Evolutionary conservation across 1,140 invertebrate genomes (phyloP).

Genomic region (Atta cephalotes): DNA sequence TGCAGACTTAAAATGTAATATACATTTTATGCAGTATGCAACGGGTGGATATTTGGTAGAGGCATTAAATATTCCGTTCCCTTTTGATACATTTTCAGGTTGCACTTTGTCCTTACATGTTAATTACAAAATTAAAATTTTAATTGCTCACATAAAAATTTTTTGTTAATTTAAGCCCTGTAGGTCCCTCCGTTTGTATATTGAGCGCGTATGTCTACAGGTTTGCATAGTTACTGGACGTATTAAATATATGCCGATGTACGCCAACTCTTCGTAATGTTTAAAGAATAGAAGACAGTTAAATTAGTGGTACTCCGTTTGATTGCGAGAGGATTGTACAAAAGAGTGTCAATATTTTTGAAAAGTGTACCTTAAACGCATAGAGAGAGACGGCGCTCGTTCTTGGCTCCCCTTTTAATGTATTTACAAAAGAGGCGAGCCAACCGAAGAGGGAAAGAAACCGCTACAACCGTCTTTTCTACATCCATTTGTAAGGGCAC

Average conservation of each 20-base stretch:
- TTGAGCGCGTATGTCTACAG: not conserved
- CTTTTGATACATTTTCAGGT: slow-evolving; percentile 14
- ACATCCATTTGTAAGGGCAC: slow-evolving; percentile 70
- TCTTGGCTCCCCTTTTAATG: slow-evolving; percentile 60
- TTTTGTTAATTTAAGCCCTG: slow-evolving; percentile 12
- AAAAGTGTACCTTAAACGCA: slow-evolving; percentile 50
- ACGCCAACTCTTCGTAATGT: not conserved
- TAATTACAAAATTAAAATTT: slow-evolving; percentile 48
- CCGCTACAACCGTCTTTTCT: slow-evolving; percentile 75
- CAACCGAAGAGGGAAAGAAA: slow-evolving; percentile 68
- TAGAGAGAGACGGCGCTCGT: not conserved
- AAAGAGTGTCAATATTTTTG: slow-evolving; percentile 66
- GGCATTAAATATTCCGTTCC: slow-evolving; percentile 41
- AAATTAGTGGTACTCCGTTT: slow-evolving; percentile 25
- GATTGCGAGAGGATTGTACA: slow-evolving; percentile 32
- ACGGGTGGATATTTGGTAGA: slow-evolving; percentile 4
- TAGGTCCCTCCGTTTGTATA: not conserved
- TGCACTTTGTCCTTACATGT: slow-evolving; percentile 35
- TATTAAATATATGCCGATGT: slow-evolving; percentile 29
- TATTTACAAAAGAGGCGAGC: slow-evolving; percentile 72
- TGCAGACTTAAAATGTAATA: slow-evolving; percentile 39
- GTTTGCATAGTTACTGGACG: not conserved
- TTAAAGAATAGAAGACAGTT: slow-evolving; percentile 44
- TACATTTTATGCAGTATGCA: slow-evolving; percentile 17
- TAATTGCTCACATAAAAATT: slow-evolving; percentile 42